Evolutionary conservation across 2,888 invertebrate genomes (phyloP).

Genomic region (Melanophora roralis): DNA sequence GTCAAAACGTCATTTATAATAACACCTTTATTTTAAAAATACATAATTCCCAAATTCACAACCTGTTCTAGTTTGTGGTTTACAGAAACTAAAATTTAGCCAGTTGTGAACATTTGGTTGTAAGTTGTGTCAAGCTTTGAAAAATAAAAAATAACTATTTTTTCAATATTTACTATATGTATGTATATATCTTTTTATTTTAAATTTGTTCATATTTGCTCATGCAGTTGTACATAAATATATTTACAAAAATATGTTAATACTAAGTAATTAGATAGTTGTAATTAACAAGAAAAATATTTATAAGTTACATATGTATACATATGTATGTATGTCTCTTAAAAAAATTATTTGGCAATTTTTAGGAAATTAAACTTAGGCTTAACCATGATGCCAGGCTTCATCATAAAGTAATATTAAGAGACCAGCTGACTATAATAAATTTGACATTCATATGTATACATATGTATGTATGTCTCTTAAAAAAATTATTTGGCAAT

Average conservation of each 20-base stretch:
- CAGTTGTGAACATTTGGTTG: too few relatives aligned
- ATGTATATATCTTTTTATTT: slow-evolving; percentile 20
- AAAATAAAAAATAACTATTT: neutral
- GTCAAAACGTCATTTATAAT: too few relatives aligned
- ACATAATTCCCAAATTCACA: too few relatives aligned
- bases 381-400: too few relatives aligned
- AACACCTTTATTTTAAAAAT: too few relatives aligned
- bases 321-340: too few relatives aligned
- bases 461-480: neutral
- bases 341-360: slow-evolving; percentile 58
- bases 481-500: slow-evolving; percentile 51
- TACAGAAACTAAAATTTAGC: too few relatives aligned
- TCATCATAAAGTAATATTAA: neutral
- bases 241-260: slow-evolving; percentile 18
- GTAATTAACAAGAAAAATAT: neutral
- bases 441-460: neutral
- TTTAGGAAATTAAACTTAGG: slow-evolving; percentile 41
- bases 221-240: too few relatives aligned
- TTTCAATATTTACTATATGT: neutral
- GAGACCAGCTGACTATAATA: neutral
- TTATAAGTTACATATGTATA: neutral
- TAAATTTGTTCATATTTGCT: slow-evolving; percentile 60
- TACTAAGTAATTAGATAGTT: neutral
- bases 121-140: too few relatives aligned
- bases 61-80: too few relatives aligned